phyloP scores from a whole-genome alignment of 1,140 invertebrate species.

The Atta colombica region DNA sequence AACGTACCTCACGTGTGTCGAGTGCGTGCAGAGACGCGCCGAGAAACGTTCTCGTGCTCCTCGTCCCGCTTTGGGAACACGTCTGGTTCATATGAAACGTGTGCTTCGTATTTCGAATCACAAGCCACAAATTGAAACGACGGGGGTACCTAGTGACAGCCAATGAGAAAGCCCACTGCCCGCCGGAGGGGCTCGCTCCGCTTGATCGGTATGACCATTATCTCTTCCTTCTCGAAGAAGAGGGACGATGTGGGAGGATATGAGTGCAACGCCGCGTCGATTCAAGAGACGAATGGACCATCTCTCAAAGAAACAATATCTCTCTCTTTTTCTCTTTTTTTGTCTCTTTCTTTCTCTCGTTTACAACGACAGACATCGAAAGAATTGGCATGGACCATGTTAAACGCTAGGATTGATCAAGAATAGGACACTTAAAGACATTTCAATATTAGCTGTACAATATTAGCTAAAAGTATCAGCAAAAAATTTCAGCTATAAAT shows the following conservation, averaged over 20 bases:
- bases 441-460: no score
- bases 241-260: not conserved
- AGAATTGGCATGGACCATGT: no score
- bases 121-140: constrained; percentile 63
- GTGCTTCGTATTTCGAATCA: constrained; percentile 54
- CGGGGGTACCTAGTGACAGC: constrained; percentile 4
- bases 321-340: no score
- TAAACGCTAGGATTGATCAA: not conserved
- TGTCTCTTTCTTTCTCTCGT: no score
- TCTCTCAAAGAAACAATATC: no score
- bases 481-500: no score
- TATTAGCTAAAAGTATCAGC: no score
- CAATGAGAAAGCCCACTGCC: constrained; percentile 70
- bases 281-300: not conserved
- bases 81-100: constrained; percentile 31
- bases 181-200: constrained; percentile 45
- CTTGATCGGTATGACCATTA: constrained; percentile 12
- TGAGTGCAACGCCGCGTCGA: not conserved
- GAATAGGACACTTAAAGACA: not conserved
- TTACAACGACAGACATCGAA: no score
- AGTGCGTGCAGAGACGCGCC: not conserved
- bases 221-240: constrained; percentile 12
- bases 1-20: constrained; percentile 26
- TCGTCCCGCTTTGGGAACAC: constrained; percentile 37
- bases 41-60: constrained; percentile 23